phyloP scores from a whole-genome alignment of 2,797 vertebrate species.

The Gymnocypris eckloni region DNA sequence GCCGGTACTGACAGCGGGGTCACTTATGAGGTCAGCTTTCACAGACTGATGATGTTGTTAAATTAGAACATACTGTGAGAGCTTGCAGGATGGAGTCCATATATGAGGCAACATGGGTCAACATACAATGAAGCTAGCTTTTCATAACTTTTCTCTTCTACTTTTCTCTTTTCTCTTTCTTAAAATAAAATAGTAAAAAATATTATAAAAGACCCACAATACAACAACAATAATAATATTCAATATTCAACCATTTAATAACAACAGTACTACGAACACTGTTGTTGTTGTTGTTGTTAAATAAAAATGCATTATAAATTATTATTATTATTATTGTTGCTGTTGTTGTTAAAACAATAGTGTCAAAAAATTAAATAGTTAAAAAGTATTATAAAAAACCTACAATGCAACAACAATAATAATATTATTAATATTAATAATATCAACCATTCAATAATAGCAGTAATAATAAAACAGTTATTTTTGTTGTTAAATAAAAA shows the following conservation, averaged over 20 bases:
- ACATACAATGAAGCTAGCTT: neutral
- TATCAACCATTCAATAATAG: neutral
- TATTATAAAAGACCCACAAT: too few relatives aligned
- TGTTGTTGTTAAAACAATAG: neutral
- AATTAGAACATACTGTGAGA: neutral
- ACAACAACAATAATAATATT: neutral
- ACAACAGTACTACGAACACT: neutral
- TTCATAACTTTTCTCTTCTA: neutral
- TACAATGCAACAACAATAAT: too few relatives aligned
- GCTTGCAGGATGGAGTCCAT: neutral
- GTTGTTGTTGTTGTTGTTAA: neutral
- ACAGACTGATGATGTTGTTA: neutral
- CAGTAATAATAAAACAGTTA: neutral
- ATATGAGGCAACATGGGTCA: neutral
- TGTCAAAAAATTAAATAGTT: neutral
- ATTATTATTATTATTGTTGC: neutral
- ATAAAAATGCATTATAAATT: neutral
- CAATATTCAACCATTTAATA: neutral
- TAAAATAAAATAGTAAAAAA: too few relatives aligned
- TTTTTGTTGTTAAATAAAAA: neutral
- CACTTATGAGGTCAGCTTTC: slow-evolving; percentile 87
- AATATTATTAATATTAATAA: too few relatives aligned
- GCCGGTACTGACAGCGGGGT: slow-evolving; percentile 93
- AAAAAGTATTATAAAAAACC: neutral
- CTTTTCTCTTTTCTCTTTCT: neutral